Base-by-base conservation (phyloP, 1,140 invertebrate genomes). In the Patella vulgata region DNA sequence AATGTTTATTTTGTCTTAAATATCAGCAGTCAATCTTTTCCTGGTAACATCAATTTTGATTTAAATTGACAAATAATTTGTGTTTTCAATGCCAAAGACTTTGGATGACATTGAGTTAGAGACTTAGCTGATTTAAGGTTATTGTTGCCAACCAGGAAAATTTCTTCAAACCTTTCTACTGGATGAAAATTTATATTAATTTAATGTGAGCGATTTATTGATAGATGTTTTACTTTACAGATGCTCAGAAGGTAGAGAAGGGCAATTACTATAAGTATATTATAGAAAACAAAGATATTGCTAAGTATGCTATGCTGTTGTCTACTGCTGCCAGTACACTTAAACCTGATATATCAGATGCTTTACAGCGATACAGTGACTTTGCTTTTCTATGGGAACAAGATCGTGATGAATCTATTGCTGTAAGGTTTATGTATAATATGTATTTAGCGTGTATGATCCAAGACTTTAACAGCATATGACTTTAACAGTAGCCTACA, bases 271-370 rank as follows among this genome's bases (percentile, higher is more conserved):
- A 92, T 78, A 89, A 84, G 48, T 88, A 90, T 74, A 90, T 96
- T 4, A 91, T 92, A 87, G 94, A 97, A 75, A 95, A 95, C 80
- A 96, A 96, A 80, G 94, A 97, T 80, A 89, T 96, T 50, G 84
- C 91, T 5, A 96, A 96, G 85, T 90, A 92, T 23, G 82, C 95
- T 27, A 90, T 91, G 25, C 86, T 94, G 55, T 82, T 97, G 23
- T 91, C 91, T 28, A 90, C 88, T 62, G 94, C 92, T 70, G 90
- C 90, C 0, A 89, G 92, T 74, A 66, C 70, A 25, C 66, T 79
- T n/a, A 74, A 71, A 50, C 25, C 79, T 27, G 70, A 77, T 53
- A 57, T 81, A 9, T 28, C 55, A 33, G 63, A 74, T 17, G 66
- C 75, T 14, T 52, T 81, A 28, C 60, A 73, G 48, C 64, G 71